Conservation (phyloP, 2,888 invertebrate species). For the Mythimna loreyi region DNA sequence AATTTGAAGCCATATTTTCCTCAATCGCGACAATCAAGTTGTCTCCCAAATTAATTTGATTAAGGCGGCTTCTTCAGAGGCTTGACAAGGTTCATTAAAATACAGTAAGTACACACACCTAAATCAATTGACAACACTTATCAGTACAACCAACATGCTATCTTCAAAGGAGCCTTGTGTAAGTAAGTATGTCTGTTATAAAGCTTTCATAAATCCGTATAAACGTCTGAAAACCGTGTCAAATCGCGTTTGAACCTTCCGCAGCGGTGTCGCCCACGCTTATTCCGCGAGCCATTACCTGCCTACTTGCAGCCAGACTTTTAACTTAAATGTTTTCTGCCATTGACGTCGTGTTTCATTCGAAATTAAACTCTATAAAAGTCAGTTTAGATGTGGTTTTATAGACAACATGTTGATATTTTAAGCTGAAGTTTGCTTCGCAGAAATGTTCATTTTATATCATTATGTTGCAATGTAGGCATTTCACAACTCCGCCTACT, state of each 20-base stretch:
- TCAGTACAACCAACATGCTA: constrained; percentile 38
- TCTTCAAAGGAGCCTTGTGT: constrained; percentile 42
- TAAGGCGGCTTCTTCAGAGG: constrained; percentile 47
- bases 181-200: constrained; percentile 40
- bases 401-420: constrained; percentile 35
- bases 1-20: constrained; percentile 39
- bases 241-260: constrained; percentile 74
- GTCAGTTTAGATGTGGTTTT: constrained; percentile 55
- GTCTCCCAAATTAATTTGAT: constrained; percentile 47
- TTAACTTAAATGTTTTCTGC: constrained; percentile 71
- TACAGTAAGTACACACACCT: constrained; percentile 39
- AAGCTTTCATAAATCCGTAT: constrained; percentile 68
- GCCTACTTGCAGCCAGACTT: constrained; percentile 70
- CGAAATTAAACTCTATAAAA: constrained; percentile 65
- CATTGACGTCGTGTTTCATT: constrained; percentile 57
- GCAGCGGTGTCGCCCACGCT: constrained; percentile 77
- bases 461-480: constrained; percentile 73
- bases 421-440: constrained; percentile 68
- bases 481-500: constrained; percentile 82
- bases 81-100: constrained; percentile 42
- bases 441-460: constrained; percentile 70
- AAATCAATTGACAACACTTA: constrained; percentile 58
- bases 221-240: constrained; percentile 72
- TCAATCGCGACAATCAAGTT: constrained; percentile 33
- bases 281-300: constrained; percentile 75